phyloP scores from a whole-genome alignment of 2,113 vertebrate genomes.

The Muntiacus muntjak region DNA sequence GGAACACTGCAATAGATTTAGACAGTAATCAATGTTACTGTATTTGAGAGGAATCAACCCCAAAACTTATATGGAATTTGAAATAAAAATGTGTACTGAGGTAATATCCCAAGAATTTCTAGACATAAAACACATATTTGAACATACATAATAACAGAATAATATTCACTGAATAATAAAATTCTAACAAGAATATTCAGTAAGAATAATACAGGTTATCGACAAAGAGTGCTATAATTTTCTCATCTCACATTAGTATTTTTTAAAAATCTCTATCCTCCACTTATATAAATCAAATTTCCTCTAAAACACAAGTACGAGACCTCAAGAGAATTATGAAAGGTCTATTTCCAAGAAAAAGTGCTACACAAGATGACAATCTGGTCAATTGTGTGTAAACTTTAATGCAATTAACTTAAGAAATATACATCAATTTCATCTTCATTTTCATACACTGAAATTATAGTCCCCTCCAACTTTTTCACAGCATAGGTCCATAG shows the following conservation, averaged over 20 bases:
- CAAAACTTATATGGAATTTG: conserved; percentile 43
- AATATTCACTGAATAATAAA: not conserved
- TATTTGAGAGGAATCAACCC: conserved; percentile 28
- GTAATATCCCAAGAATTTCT: not conserved
- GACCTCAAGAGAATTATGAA: conserved; percentile 14
- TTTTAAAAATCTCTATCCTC: not conserved
- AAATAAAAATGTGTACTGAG: conserved; percentile 26
- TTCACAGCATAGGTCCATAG: not conserved
- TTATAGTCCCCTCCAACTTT: fast-evolving
- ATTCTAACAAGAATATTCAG: conserved; percentile 7
- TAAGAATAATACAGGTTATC: conserved; percentile 13
- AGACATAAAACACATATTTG: not conserved
- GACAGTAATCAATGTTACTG: conserved; percentile 71
- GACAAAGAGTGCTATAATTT: not conserved
- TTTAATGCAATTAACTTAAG: conserved; percentile 15
- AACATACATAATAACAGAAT: not conserved
- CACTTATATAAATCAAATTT: conserved; percentile 40
- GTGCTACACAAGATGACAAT: not conserved
- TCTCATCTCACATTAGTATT: not conserved
- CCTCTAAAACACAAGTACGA: conserved; percentile 17
- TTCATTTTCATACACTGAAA: conserved; percentile 23
- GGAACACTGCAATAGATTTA: conserved; percentile 88
- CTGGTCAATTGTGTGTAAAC: not conserved
- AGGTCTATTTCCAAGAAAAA: conserved; percentile 41
- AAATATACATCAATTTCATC: not conserved